Evolutionary conservation across 2,113 vertebrate genomes (phyloP).

Genomic region (Rhizomys pruinosus): DNA sequence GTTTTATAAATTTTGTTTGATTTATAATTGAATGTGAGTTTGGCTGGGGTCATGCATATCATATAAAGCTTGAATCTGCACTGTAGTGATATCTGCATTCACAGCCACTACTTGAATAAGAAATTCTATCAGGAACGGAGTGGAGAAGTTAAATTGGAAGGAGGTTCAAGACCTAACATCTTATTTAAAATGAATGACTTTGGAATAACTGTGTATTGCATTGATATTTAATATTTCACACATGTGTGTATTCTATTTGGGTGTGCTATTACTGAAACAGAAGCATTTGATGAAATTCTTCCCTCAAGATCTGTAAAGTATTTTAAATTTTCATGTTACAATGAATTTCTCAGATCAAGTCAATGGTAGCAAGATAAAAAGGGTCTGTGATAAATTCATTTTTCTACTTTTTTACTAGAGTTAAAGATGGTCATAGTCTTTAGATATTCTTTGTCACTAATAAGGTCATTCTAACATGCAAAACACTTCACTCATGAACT

Average conservation of each 20-base stretch:
- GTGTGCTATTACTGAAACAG: constrained; percentile 53
- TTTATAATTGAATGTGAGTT: background rate
- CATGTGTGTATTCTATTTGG: constrained; percentile 64
- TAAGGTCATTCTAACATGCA: background rate
- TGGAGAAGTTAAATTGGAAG: constrained; percentile 61
- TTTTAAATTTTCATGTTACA: constrained; percentile 73
- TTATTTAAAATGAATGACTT: constrained; percentile 73
- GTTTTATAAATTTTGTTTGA: background rate
- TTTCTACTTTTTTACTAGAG: constrained; percentile 13
- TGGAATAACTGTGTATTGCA: constrained; percentile 48
- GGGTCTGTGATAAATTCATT: background rate
- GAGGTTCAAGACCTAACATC: constrained; percentile 46
- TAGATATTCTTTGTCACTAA: background rate
- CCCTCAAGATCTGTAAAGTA: constrained; percentile 33
- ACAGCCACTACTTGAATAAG: background rate
- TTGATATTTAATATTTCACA: constrained; percentile 74
- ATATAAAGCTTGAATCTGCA: background rate
- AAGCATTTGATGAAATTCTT: constrained; percentile 74
- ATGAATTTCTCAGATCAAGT: constrained; percentile 66
- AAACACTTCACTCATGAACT: background rate
- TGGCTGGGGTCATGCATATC: background rate
- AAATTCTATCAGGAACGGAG: constrained; percentile 41
- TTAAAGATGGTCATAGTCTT: constrained; percentile 15
- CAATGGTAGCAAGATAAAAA: constrained; percentile 19
- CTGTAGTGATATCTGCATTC: background rate